These are phyloP conservation scores for Planiliza haematocheilus DNA, from an alignment of 2,113 vertebrate genomes.

Conservation along the genomic window DNA sequence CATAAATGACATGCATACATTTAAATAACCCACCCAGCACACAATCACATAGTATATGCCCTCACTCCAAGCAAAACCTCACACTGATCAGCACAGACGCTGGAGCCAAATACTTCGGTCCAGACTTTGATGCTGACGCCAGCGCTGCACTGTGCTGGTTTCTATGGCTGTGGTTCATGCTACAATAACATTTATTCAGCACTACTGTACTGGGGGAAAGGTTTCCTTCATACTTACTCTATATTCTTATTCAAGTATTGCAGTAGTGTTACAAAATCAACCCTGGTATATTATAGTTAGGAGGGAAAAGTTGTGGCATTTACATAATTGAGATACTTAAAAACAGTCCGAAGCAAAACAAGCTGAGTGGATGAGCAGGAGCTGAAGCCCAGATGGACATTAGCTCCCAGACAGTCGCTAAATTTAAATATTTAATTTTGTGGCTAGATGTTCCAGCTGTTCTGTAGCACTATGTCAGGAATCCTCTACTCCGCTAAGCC, in stretches of 20 bases:
- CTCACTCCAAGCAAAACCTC: conserved; percentile 28
- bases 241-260: conserved; percentile 60
- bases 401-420: conserved; percentile 28
- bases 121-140: conserved; percentile 20
- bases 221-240: background rate
- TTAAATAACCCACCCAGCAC: conserved; percentile 28
- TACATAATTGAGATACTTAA: background rate
- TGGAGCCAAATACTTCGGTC: conserved; percentile 1
- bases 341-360: conserved; percentile 3
- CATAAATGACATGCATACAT: conserved; percentile 38
- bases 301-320: background rate
- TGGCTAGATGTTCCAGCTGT: conserved; percentile 2
- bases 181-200: conserved; percentile 47
- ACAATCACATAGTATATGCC: conserved; percentile 23
- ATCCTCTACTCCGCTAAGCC: conserved; percentile 7
- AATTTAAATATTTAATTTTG: conserved; percentile 37
- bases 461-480: conserved; percentile 21
- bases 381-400: conserved; percentile 13
- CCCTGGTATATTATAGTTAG: conserved; percentile 11
- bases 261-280: conserved; percentile 38
- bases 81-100: conserved; percentile 15
- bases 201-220: conserved; percentile 19
- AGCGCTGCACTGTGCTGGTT: conserved; percentile 26
- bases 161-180: conserved; percentile 59
- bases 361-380: conserved; percentile 15